phyloP scores from a whole-genome alignment of 2,113 vertebrate genomes.

The Chrysemys picta region DNA sequence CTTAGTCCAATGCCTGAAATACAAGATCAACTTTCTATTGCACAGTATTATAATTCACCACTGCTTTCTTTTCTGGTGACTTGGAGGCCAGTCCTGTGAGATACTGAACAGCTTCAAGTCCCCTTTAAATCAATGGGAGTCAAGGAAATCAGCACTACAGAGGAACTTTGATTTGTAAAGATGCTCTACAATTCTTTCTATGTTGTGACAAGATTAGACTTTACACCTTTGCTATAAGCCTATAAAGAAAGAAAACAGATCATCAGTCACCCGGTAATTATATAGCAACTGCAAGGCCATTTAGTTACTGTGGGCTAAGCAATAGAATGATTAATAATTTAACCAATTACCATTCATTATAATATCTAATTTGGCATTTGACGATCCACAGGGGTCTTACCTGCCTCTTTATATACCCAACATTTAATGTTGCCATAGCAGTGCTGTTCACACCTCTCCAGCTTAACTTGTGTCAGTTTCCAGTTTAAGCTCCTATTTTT shows the following conservation, averaged over 20 bases:
- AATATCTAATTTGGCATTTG: conserved; percentile 79
- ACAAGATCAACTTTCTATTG: neutral
- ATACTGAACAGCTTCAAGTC: neutral
- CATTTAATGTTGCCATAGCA: conserved; percentile 60
- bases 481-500: conserved; percentile 70
- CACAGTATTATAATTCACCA: neutral
- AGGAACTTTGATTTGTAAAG: conserved; percentile 14
- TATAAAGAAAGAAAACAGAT: conserved; percentile 75
- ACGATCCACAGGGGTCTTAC: conserved; percentile 77
- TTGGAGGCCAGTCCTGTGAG: neutral
- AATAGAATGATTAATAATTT: conserved; percentile 83
- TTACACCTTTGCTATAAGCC: conserved; percentile 49
- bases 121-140: neutral
- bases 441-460: conserved; percentile 68
- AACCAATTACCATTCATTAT: conserved; percentile 80
- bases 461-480: conserved; percentile 69
- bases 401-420: conserved; percentile 69
- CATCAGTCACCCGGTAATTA: conserved; percentile 77
- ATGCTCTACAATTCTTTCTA: conserved; percentile 10
- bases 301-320: conserved; percentile 81
- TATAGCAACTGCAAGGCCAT: conserved; percentile 77
- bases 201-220: conserved; percentile 61
- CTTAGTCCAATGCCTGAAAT: conserved; percentile 6
- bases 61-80: neutral
- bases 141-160: neutral